phyloP scores from a whole-genome alignment of 2,888 invertebrate genomes.

The Tenthredo scrophulariae region DNA sequence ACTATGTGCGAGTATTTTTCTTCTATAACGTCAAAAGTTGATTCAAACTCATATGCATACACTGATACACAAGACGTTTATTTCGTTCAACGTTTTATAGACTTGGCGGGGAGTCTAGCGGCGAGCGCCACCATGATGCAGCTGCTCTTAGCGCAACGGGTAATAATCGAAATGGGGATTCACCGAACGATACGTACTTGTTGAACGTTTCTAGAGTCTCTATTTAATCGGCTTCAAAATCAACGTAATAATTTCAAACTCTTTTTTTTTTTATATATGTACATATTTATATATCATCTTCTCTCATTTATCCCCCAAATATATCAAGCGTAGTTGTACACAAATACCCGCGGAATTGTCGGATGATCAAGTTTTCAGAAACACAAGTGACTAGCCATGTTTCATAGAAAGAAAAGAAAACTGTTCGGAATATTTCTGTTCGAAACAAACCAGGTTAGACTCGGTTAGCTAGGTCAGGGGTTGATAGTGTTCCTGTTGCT shows the following conservation, averaged over 20 bases:
- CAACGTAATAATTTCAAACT: neutral
- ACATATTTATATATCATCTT: too few species aligned
- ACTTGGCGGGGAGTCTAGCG: conserved; percentile 22
- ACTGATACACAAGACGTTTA: neutral
- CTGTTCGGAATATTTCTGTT: neutral
- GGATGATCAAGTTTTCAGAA: neutral
- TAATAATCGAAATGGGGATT: conserved; percentile 14
- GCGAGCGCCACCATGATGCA: neutral
- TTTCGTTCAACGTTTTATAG: conserved; percentile 25
- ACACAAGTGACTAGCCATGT: neutral
- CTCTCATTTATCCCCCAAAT: neutral
- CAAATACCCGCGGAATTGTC: neutral
- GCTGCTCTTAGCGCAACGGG: neutral
- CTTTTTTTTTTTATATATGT: neutral
- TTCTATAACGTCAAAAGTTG: conserved; percentile 22
- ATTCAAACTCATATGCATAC: neutral
- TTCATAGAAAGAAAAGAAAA: neutral
- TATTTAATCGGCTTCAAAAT: neutral
- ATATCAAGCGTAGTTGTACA: too few species aligned
- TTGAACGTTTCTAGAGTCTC: neutral
- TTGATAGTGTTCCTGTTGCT: conserved; percentile 45
- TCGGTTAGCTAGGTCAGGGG: conserved; percentile 50
- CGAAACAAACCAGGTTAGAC: conserved; percentile 29
- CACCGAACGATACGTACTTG: neutral
- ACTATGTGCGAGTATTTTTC: conserved; percentile 30